A percentile compares a stretch with the other conserved stretches of the same genome.
These are phyloP conservation scores for Steromphala cineraria DNA, from an alignment of 2,888 invertebrate genomes.

Conservation along the genomic window DNA sequence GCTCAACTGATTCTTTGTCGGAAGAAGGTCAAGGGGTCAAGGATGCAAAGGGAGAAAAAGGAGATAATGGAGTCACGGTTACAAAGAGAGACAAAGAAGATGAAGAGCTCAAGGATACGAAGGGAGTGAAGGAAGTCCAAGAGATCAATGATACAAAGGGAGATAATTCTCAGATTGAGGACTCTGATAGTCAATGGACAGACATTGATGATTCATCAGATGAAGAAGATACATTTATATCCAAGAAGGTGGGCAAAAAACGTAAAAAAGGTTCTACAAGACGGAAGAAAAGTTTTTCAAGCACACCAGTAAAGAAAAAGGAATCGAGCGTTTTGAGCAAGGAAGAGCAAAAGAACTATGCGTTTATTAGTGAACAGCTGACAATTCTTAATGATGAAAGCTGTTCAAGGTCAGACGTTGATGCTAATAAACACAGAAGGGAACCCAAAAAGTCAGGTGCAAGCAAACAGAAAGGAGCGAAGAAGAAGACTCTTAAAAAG, in stretches of 20 bases:
- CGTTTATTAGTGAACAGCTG: conserved; percentile 45
- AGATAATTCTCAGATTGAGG: background rate
- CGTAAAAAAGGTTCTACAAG: too few species aligned
- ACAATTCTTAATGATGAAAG: conserved; percentile 42
- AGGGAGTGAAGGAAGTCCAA: too few species aligned
- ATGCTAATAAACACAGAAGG: conserved; percentile 34
- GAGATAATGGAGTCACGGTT: too few species aligned
- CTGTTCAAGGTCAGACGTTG: conserved; percentile 33
- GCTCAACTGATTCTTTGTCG: background rate
- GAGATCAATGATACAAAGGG: background rate
- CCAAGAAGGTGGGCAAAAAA: too few species aligned
- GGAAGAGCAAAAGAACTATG: conserved; percentile 19
- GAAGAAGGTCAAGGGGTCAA: background rate
- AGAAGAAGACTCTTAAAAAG: background rate
- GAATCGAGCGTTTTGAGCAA: background rate
- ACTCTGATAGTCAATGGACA: background rate
- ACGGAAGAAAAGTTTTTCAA: background rate
- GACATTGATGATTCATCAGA: background rate
- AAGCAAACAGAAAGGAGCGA: background rate
- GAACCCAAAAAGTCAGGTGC: background rate
- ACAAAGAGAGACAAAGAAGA: too few species aligned
- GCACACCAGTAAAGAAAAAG: background rate
- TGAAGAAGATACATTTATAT: background rate
- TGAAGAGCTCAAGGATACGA: too few species aligned
- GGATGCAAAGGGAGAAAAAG: background rate